Percentiles rank a stretch among this genome's conserved stretches.
phyloP scores from a whole-genome alignment of 2,797 vertebrate species.

The Sphenodon punctatus region DNA sequence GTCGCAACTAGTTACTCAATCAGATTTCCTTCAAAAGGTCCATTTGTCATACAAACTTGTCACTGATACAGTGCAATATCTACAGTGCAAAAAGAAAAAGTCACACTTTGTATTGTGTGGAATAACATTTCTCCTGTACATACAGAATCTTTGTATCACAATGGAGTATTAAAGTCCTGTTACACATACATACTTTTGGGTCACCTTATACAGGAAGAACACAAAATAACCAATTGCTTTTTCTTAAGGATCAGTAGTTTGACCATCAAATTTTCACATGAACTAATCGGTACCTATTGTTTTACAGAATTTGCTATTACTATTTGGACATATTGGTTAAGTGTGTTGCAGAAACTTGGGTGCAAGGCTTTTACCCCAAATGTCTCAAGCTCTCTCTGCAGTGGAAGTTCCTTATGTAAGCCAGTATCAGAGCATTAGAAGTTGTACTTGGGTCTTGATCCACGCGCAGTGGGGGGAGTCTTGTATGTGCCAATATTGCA shows the following conservation, averaged over 20 bases:
- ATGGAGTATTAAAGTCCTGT: not conserved
- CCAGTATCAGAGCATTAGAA: no score
- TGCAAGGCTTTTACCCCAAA: accelerated
- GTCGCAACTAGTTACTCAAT: not conserved
- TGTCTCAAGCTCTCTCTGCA: not conserved
- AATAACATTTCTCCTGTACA: not conserved
- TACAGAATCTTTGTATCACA: accelerated
- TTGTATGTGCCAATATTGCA: no score
- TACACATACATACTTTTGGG: not conserved
- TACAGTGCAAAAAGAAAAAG: not conserved
- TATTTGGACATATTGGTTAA: not conserved
- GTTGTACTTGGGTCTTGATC: no score
- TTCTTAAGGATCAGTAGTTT: not conserved
- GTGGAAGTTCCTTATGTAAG: no score
- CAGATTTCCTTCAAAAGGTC: not conserved
- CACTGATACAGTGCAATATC: not conserved
- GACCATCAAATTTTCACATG: no score
- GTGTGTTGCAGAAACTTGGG: not conserved
- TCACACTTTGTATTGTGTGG: not conserved
- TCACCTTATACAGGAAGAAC: not conserved
- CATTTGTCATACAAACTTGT: not conserved
- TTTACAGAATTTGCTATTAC: not conserved
- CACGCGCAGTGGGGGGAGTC: no score
- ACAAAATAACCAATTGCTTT: not conserved
- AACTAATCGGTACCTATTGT: not conserved